Base-by-base conservation (phyloP, 2,797 vertebrate species). In the Kryptolebias ocellatus region DNA sequence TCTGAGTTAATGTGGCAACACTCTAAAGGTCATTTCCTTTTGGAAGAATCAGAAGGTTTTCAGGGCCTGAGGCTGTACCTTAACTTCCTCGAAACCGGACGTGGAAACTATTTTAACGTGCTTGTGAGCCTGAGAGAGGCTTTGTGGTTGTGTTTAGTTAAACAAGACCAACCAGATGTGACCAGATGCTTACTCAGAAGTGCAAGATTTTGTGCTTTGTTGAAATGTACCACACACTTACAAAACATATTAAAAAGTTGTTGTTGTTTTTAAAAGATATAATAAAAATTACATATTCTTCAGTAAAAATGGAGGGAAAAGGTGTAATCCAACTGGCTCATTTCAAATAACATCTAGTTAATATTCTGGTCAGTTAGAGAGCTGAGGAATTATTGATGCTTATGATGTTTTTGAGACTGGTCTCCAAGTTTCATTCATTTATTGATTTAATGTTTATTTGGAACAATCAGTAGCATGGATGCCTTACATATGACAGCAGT, bases 51-150 rank as follows among this genome's bases (percentile, higher is more conserved):
- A 81, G 86, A 72, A 42, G 64, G 53, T 53, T 18, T 42, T 11
- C 3, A 53, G 39, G 42, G 85, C 89, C 89, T 6, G 59, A 74
- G 89, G 89, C 86, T 47, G 27, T 9, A 59, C 73, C 72, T 62
- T 71, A 64, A 79, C 58, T 73, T 77, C 76, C 67, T 62, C 53
- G 29, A 76, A 80, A 83, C 74, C 52, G 66, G 86, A 90, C 79
- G 81, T 90, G 90, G 91, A 92, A 92, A 91, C 64, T 88, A 57
- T 89, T 76, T 86, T 87, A 74, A 49, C 59, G 79, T 72, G 49
- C 70, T 55, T 60, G 45, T 44, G 60, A 82, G 66, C 56, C 67
- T 74, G 73, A 64, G 70, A 73, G 61, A 73, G 52, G 44, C 42
- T 59, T 60, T 61, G 64, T 62, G 44, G 62, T 60, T 67, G 54